These are phyloP conservation scores for Schizopygopsis pylzovi DNA, from an alignment of 2,797 vertebrate species.

Conservation along the genomic window DNA sequence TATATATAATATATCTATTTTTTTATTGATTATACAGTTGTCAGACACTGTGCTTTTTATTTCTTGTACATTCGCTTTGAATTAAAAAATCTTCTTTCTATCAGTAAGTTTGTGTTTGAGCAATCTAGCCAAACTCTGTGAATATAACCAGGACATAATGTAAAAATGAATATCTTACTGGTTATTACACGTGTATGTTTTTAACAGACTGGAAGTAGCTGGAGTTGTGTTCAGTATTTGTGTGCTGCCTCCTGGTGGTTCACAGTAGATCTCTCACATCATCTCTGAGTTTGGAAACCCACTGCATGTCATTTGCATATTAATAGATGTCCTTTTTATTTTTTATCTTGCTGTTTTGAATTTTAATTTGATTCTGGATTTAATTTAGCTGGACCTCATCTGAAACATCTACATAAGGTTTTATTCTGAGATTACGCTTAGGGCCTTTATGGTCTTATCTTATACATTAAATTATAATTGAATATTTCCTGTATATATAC, in stretches of 20 bases:
- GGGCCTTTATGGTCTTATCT: not conserved
- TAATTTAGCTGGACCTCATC: not conserved
- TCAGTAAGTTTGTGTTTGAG: not conserved
- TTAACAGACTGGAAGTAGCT: not conserved
- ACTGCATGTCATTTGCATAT: slow-evolving; percentile 10
- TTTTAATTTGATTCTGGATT: slow-evolving; percentile 13
- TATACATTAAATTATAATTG: not conserved
- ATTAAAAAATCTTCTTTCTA: not conserved
- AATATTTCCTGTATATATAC: not conserved
- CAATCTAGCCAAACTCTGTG: not conserved
- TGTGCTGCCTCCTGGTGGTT: slow-evolving; percentile 68
- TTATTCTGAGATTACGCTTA: not conserved
- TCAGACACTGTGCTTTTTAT: not conserved
- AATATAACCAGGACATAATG: not conserved
- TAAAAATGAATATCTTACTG: not conserved
- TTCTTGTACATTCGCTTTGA: not conserved
- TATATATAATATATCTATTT: not conserved
- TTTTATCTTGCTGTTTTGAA: slow-evolving; percentile 17
- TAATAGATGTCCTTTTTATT: slow-evolving; percentile 14
- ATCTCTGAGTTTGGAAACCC: not conserved
- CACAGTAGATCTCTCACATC: slow-evolving; percentile 59
- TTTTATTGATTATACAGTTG: not conserved
- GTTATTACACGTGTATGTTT: not conserved
- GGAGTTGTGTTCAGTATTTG: not conserved
- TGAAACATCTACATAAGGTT: not conserved